Evolutionary conservation across 2,888 invertebrate species (phyloP), one percentile per base, ranked within the genome.

Genomic region (Agrochola circellaris): DNA sequence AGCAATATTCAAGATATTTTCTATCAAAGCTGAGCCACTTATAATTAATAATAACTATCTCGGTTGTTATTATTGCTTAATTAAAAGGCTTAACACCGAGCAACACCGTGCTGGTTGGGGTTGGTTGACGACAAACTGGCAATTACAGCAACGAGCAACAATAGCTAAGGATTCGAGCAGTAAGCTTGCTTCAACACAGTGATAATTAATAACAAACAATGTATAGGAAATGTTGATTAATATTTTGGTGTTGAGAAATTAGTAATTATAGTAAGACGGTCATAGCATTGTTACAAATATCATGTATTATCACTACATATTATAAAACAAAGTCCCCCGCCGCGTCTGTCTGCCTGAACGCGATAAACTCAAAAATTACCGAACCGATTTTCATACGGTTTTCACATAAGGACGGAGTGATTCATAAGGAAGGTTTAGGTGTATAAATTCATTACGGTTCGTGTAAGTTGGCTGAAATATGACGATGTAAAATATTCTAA

Each of bases 121-220:
- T 60, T 62, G 48, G 67, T 66, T 77, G 54, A 56, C 48, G 48
- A 51, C 20, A 13, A 80, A 82, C 78, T 51, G 66, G 61, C 23
- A 70, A 82, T 77, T 77, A 61, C 26, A 82, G 23, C 65, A 66
- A 26, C 54, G 34, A 68, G 34, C 68, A 83, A 75, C 61, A 75
- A 61, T 80, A 42, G 74, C 61, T 7, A 30, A 26, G 61, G 74
- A 34, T 69, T 58, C 20, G 48, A 70, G 65, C 23, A 9, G 6
- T 77, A 82, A 82, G 42, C 83, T 56, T 70, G 56, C 23, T 66
- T 34, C 42, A 70, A 77, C 66, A 58, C 9, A 4, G 34, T 42
- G 0, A 42, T 81, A 77, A 81, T 82, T 82, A 70, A 70, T 70
- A 77, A 61, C 65, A 81, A 81, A 81, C 80, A 82, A 67, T 15